These are phyloP conservation scores for Cichlasoma orientale DNA, from an alignment of 2,797 vertebrate species.

Conservation along the genomic window DNA sequence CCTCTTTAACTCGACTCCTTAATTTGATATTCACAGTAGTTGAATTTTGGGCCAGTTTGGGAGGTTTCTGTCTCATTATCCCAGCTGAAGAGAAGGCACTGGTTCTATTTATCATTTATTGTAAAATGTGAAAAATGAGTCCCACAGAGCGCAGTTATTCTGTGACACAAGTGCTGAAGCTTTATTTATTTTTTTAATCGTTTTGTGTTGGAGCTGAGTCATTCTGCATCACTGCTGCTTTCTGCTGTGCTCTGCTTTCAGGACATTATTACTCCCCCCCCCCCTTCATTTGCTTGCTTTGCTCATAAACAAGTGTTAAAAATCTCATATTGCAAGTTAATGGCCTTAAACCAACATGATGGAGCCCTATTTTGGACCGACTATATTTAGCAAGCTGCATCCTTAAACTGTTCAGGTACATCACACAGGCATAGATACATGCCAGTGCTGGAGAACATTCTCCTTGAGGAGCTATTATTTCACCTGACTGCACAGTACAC, in stretches of 20 bases:
- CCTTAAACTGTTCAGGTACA: not conserved
- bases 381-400: not conserved
- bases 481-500: not conserved
- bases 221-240: constrained; percentile 1
- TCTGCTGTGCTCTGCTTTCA: not conserved
- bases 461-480: not conserved
- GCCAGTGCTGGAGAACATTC: not conserved
- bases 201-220: constrained; percentile 22
- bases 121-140: not conserved
- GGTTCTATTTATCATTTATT: not conserved
- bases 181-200: not conserved
- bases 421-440: not conserved
- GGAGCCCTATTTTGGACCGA: not conserved
- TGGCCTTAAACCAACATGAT: not conserved
- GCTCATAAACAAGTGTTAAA: not conserved
- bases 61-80: not conserved
- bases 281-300: not conserved
- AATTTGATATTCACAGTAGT: constrained; percentile 25
- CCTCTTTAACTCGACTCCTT: constrained; percentile 30
- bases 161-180: not conserved
- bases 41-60: not conserved
- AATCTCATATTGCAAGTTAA: not conserved
- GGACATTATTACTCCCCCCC: not conserved
- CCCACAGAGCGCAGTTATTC: not conserved
- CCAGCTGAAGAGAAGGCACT: not conserved